Conservation (phyloP, 2,797 vertebrate species). For the Sphaeramia orbicularis region DNA sequence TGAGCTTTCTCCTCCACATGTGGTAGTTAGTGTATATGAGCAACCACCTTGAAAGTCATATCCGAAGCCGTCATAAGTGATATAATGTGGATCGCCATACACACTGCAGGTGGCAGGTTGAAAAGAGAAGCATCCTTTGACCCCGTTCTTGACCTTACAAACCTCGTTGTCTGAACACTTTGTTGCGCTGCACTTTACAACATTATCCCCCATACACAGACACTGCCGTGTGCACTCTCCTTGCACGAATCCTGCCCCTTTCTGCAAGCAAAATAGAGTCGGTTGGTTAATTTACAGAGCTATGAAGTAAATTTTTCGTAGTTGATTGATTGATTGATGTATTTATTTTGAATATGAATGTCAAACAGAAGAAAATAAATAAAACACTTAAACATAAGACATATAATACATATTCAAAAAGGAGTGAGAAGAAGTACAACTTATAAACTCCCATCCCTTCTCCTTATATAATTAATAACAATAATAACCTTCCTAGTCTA, state of each 20-base stretch:
- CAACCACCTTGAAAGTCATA: conserved; percentile 87
- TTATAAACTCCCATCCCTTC: too few species aligned
- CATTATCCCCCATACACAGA: conserved; percentile 71
- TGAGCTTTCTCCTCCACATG: conserved; percentile 77
- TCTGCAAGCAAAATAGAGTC: conserved; percentile 62
- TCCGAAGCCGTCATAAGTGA: conserved; percentile 85
- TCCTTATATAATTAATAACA: too few species aligned
- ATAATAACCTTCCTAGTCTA: too few species aligned
- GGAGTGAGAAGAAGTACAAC: too few species aligned
- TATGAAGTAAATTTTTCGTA: too few species aligned
- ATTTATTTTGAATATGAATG: too few species aligned
- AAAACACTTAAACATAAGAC: too few species aligned
- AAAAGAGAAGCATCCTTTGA: conserved; percentile 82
- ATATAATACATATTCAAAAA: too few species aligned
- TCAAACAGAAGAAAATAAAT: too few species aligned
- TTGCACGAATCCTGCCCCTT: conserved; percentile 73
- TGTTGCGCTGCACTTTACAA: conserved; percentile 73
- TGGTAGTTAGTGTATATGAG: conserved; percentile 79
- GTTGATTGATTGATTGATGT: too few species aligned
- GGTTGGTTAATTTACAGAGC: conserved; percentile 6
- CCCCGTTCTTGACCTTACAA: conserved; percentile 79
- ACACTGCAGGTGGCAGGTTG: conserved; percentile 83
- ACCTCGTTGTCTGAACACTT: conserved; percentile 76
- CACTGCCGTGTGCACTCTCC: conserved; percentile 81
- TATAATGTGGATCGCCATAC: conserved; percentile 87